Percentiles rank a stretch among this genome's conserved stretches.
phyloP scores from a whole-genome alignment of 2,888 invertebrate genomes.

The Ectobius pallidus region DNA sequence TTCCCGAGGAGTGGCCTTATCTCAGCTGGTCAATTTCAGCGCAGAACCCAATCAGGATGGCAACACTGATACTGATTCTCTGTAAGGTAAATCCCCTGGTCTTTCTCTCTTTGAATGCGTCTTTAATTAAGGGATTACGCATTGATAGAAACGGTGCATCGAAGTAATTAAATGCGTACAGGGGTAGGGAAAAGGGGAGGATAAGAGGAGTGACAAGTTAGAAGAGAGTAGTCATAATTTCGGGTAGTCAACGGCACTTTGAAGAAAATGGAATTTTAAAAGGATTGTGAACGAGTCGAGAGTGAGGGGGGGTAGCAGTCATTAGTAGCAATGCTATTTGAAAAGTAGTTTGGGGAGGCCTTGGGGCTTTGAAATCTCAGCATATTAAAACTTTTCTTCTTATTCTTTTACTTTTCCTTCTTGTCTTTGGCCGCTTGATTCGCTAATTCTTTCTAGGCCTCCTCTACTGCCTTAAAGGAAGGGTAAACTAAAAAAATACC shows the following conservation, averaged over 20 bases:
- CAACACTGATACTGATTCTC: too few species aligned
- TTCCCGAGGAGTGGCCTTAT: too few species aligned
- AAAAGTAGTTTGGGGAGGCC: constrained; percentile 11
- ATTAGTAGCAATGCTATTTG: constrained; percentile 9
- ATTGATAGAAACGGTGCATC: not conserved
- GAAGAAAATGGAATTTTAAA: constrained; percentile 22
- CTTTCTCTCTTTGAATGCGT: constrained; percentile 26
- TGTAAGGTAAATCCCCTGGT: too few species aligned
- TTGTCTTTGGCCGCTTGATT: not conserved
- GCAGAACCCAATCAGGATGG: not conserved
- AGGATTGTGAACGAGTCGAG: constrained; percentile 8
- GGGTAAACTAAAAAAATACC: too few species aligned
- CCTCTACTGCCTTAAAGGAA: too few species aligned
- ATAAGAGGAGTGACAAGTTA: not conserved
- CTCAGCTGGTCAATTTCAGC: not conserved
- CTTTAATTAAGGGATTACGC: constrained; percentile 27
- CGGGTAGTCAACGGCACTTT: not conserved
- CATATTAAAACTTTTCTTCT: constrained; percentile 25
- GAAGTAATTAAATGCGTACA: constrained; percentile 15
- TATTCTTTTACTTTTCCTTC: too few species aligned
- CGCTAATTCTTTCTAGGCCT: not conserved
- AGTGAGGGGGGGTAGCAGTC: not conserved
- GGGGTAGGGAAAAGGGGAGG: not conserved
- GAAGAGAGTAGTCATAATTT: not conserved
- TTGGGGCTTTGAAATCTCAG: not conserved